A percentile compares a stretch with the other conserved stretches of the same genome.
These are phyloP conservation scores for Carlito syrichta DNA, from an alignment of 2,113 vertebrate species.

Conservation along the genomic window DNA sequence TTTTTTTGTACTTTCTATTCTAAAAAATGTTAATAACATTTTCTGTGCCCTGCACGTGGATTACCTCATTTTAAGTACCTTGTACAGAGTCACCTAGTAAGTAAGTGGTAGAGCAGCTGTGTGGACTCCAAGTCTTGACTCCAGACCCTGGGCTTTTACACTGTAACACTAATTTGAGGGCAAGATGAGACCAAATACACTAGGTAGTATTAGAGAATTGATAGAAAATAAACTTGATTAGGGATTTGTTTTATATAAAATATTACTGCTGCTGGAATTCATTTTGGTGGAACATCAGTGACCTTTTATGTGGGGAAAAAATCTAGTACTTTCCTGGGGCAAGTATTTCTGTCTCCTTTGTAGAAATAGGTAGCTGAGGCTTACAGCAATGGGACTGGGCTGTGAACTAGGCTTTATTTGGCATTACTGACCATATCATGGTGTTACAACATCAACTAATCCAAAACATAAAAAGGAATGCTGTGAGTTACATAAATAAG, in stretches of 20 bases:
- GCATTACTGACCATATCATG: not conserved
- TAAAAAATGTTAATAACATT: not conserved
- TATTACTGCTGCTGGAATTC: not conserved
- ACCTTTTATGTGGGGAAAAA: not conserved
- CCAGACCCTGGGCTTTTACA: not conserved
- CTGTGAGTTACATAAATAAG: not conserved
- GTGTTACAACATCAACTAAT: not conserved
- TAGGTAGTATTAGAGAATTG: not conserved
- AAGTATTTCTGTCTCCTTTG: not conserved
- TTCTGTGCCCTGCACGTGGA: not conserved
- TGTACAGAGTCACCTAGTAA: not conserved
- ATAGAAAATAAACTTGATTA: not conserved
- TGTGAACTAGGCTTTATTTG: not conserved
- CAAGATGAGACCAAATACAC: not conserved
- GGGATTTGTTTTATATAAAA: constrained; percentile 14
- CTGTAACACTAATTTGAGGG: not conserved
- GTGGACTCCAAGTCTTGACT: not conserved
- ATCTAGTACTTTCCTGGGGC: not conserved
- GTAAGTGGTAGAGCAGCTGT: not conserved
- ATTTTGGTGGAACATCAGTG: not conserved
- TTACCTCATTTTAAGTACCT: not conserved
- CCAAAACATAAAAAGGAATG: not conserved
- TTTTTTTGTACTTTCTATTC: not conserved
- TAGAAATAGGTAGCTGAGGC: not conserved
- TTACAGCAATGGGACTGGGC: not conserved